Base-by-base conservation (phyloP, 2,888 invertebrate species). In the Trissolcus japonicus region DNA sequence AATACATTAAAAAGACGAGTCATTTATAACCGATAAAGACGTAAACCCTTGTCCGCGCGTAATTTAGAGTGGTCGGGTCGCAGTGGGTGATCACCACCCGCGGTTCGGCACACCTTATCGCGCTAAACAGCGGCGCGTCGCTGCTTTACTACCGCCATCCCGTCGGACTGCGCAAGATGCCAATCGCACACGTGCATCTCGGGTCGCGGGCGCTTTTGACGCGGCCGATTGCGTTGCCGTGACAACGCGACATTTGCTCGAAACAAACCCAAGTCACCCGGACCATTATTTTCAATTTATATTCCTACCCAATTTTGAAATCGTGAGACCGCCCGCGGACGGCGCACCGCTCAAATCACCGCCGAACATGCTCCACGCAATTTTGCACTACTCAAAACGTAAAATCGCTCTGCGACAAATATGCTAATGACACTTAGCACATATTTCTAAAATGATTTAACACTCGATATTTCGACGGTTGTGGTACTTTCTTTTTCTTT, bases 271-370 rank as follows among this genome's bases (percentile, higher is more conserved):
- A 35, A 59, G 79, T 41, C 79, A 80, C 78, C 73, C 71, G 71
- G 76, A 78, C 86, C 86, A 86, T 87, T 87, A 87, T 84, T 86
- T 87, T 87, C 86, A 87, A 88, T 88, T 88, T 87, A 88, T 88
- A 86, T 82, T 81, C 83, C 83, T 76, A n/a, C 79, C 76, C 81
- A 83, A 84, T 83, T 83, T 81, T 82, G 81, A 83, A 84, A 85
- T 85, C 83, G 80, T 79, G 83, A 80, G 83, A 83, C 83, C 86
- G 82, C 85, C 84, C 80, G 84, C 82, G 7, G 75, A 61, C 16
- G 60, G 40, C 59, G 69, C 65, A 56, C 61, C 57, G 59, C 56
- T 16, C 75, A 75, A 79, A 79, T 72, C 71, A 59, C 73, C 80
- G 57, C 50, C 29, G 56, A 78, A 66, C 79, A 79, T 74, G 79